phyloP scores from a whole-genome alignment of 2,113 vertebrate genomes.

The Ahaetulla prasina region DNA sequence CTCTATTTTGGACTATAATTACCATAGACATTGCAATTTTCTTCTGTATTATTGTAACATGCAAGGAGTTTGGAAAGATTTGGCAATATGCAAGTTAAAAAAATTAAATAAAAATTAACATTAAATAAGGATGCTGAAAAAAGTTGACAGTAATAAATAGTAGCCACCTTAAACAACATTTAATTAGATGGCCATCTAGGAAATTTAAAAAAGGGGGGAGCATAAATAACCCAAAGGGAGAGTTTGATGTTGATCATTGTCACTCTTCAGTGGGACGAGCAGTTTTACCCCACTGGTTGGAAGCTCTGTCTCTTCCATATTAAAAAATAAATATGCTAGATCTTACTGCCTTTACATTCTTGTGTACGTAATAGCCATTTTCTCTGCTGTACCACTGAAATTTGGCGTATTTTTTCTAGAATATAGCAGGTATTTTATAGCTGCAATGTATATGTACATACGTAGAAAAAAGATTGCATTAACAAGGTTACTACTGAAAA shows the following conservation, averaged over 20 bases:
- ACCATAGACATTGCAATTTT: background rate
- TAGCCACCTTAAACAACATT: background rate
- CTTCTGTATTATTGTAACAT: background rate
- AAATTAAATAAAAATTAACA: background rate
- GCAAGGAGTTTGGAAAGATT: background rate
- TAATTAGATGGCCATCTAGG: background rate
- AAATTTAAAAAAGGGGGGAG: background rate
- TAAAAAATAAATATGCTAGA: background rate
- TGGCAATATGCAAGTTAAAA: background rate
- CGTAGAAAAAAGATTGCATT: conserved; percentile 51
- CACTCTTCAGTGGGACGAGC: background rate
- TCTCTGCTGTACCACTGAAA: conserved; percentile 39
- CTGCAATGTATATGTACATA: conserved; percentile 15
- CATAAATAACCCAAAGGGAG: background rate
- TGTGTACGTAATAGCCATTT: conserved; percentile 15
- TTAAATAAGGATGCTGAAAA: background rate
- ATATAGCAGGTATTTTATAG: conserved; percentile 33
- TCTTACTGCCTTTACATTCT: background rate
- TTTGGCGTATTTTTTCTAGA: conserved; percentile 44
- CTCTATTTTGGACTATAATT: background rate
- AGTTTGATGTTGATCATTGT: background rate
- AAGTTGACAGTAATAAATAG: background rate
- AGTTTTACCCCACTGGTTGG: background rate
- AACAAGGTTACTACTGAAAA: conserved; percentile 29
- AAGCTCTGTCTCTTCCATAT: background rate